A percentile compares a stretch with the other conserved stretches of the same genome.
phyloP scores from a whole-genome alignment of 2,888 invertebrate genomes.

The Dryobota labecula region DNA sequence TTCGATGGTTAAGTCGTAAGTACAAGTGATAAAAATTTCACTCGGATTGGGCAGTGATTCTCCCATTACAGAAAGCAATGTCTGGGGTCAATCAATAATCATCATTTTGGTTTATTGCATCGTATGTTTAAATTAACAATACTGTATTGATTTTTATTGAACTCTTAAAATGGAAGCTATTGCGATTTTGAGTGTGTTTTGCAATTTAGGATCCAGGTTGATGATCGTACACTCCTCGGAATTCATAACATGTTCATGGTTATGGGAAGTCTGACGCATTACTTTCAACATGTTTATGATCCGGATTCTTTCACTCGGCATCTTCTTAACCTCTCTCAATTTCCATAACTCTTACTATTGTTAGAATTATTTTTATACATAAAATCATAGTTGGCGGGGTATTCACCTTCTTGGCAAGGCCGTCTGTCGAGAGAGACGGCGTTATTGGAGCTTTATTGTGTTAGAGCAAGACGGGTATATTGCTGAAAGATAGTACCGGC shows the following conservation, averaged over 20 bases:
- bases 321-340: conserved; percentile 35
- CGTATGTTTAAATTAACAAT: background rate
- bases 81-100: background rate
- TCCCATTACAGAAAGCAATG: background rate
- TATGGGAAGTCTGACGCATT: conserved; percentile 19
- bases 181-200: background rate
- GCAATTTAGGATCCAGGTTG: conserved; percentile 1
- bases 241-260: background rate
- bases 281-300: conserved; percentile 31
- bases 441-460: conserved; percentile 32
- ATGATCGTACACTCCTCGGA: background rate
- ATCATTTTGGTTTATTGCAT: background rate
- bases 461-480: conserved; percentile 58
- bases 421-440: conserved; percentile 67
- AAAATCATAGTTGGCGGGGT: conserved; percentile 70
- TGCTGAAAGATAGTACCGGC: conserved; percentile 68
- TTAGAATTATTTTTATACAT: conserved; percentile 68
- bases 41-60: too few species aligned
- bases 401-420: conserved; percentile 81
- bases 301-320: conserved; percentile 2
- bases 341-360: conserved; percentile 65
- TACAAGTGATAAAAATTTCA: too few species aligned
- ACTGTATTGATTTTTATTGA: background rate
- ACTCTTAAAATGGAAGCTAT: background rate
- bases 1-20: background rate